phyloP scores from a whole-genome alignment of 2,888 invertebrate species.

The Megamerina dolium region DNA sequence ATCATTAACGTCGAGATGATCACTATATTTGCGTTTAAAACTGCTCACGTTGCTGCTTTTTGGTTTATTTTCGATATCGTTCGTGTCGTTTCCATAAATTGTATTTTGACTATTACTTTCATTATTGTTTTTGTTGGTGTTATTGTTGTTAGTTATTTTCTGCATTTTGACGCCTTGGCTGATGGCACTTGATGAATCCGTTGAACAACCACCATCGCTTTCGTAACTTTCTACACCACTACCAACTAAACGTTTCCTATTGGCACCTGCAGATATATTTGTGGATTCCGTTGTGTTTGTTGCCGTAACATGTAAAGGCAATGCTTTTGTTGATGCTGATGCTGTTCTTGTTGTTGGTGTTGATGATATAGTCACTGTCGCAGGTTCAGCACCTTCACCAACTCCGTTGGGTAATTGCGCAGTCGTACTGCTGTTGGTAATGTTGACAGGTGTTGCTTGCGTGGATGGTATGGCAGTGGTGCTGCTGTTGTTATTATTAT shows the following conservation, averaged over 20 bases:
- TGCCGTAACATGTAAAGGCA: slow-evolving; percentile 12
- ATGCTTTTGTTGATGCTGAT: slow-evolving; percentile 10
- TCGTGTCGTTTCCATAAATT: slow-evolving; percentile 31
- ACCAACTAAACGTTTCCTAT: slow-evolving; percentile 30
- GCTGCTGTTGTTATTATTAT: slow-evolving; percentile 17
- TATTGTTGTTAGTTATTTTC: slow-evolving; percentile 46
- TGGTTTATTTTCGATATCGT: slow-evolving; percentile 36
- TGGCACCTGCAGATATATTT: slow-evolving; percentile 27
- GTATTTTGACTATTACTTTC: slow-evolving; percentile 36
- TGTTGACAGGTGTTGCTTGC: slow-evolving; percentile 14
- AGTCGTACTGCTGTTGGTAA: slow-evolving; percentile 1
- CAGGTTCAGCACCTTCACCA: slow-evolving; percentile 13
- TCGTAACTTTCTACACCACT: slow-evolving; percentile 54
- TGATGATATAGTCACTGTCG: slow-evolving; percentile 10
- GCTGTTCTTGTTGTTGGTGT: slow-evolving; percentile 15
- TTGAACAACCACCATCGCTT: slow-evolving; percentile 52
- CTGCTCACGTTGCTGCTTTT: slow-evolving; percentile 46
- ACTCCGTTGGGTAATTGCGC: slow-evolving; percentile 16
- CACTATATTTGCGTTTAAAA: slow-evolving; percentile 39
- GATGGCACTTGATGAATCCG: slow-evolving; percentile 49
- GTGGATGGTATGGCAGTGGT: slow-evolving; percentile 14
- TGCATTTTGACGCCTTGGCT: slow-evolving; percentile 41
- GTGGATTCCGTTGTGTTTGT: slow-evolving; percentile 10
- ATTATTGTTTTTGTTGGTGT: slow-evolving; percentile 33
- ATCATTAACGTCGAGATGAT: slow-evolving; percentile 33